Conservation (phyloP, 2,797 vertebrate species). For the Leptoclinus maculatus region DNA sequence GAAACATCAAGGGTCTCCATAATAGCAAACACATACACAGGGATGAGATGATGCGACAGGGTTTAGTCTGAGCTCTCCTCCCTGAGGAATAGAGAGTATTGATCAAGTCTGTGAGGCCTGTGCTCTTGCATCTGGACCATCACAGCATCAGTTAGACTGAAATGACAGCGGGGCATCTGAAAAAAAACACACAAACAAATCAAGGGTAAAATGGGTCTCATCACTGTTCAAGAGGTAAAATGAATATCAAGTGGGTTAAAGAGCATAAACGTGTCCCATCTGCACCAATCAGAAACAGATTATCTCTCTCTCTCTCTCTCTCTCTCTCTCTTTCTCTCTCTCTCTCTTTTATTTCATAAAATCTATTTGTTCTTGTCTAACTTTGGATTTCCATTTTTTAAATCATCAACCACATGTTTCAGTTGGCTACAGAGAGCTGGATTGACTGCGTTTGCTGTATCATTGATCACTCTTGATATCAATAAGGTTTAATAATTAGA, state of each 20-base stretch:
- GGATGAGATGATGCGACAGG: neutral
- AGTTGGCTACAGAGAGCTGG: neutral
- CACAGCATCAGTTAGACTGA: neutral
- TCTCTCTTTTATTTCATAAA: too few species aligned
- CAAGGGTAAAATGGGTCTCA: neutral
- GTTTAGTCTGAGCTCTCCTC: conserved; percentile 29
- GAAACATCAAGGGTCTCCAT: too few species aligned
- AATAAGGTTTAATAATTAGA: conserved; percentile 61
- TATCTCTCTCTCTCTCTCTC: neutral
- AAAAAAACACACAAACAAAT: neutral
- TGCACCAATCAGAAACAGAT: conserved; percentile 61
- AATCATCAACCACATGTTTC: too few species aligned
- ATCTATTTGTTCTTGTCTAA: too few species aligned
- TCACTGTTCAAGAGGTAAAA: neutral
- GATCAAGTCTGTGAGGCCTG: neutral
- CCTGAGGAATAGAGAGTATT: neutral
- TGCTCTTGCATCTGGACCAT: conserved; percentile 48
- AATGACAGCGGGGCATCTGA: neutral
- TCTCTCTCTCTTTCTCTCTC: neutral
- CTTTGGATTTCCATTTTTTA: neutral
- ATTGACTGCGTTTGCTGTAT: neutral
- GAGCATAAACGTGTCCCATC: conserved; percentile 22
- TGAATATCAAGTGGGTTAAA: neutral
- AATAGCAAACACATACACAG: neutral
- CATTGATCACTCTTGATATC: neutral